Evolutionary conservation across 2,888 invertebrate genomes (phyloP).

Genomic region (Sinhomidia bicolor): DNA sequence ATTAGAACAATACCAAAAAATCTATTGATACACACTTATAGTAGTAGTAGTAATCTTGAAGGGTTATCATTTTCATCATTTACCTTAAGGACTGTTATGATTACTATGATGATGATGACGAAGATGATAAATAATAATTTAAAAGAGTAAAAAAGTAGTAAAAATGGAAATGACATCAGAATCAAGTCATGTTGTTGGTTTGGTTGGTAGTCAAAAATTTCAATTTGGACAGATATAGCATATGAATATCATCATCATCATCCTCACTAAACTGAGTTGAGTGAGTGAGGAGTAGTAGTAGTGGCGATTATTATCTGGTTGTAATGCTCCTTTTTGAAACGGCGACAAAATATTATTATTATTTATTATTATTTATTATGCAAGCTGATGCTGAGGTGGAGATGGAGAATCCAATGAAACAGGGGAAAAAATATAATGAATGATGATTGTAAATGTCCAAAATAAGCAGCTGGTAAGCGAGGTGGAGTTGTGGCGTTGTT

Average conservation of each 20-base stretch:
- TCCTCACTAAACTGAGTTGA: no score
- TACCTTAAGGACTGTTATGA: not conserved
- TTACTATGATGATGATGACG: not conserved
- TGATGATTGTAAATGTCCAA: slow-evolving; percentile 62
- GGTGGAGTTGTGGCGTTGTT: slow-evolving; percentile 13
- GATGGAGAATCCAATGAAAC: slow-evolving; percentile 2
- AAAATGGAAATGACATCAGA: slow-evolving; percentile 27
- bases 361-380: slow-evolving; percentile 15
- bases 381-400: not conserved
- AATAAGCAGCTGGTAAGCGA: slow-evolving; percentile 39
- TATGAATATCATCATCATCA: not conserved
- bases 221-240: not conserved
- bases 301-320: not conserved
- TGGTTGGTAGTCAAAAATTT: not conserved
- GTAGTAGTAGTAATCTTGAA: not conserved
- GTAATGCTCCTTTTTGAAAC: not conserved
- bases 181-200: no score
- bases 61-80: not conserved
- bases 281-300: no score
- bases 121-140: no score
- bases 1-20: no score
- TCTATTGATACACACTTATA: no score
- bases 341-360: not conserved
- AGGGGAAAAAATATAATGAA: slow-evolving; percentile 42
- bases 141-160: slow-evolving; percentile 3